Percentiles rank a stretch among this genome's conserved stretches.
Evolutionary conservation across 2,113 vertebrate genomes (phyloP).

Genomic region (Protobothrops flavoviridis): DNA sequence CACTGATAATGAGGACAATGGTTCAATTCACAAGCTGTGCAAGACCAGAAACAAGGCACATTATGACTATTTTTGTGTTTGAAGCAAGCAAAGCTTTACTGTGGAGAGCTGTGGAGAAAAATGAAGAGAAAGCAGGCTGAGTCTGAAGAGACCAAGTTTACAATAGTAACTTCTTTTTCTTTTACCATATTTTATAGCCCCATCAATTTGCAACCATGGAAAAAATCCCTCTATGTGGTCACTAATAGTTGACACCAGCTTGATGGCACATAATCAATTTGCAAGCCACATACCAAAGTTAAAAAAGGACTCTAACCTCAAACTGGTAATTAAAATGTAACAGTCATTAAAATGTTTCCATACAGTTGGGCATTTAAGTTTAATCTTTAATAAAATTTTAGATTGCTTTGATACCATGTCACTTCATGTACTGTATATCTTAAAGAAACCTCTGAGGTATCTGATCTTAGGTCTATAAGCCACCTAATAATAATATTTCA

Average conservation of each 20-base stretch:
- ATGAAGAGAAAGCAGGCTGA: background rate
- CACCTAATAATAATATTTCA: background rate
- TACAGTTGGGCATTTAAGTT: background rate
- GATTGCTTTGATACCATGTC: background rate
- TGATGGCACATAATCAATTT: background rate
- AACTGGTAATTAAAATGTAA: background rate
- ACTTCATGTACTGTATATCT: background rate
- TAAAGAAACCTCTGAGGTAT: background rate
- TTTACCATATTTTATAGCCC: background rate
- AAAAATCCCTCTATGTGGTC: background rate
- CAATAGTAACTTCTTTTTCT: background rate
- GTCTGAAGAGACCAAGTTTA: background rate
- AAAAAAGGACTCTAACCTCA: background rate
- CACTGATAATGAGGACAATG: background rate
- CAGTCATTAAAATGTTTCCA: background rate
- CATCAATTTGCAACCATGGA: background rate
- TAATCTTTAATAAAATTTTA: background rate
- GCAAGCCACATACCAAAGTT: background rate
- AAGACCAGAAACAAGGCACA: background rate
- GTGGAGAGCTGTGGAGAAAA: background rate
- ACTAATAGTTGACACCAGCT: background rate
- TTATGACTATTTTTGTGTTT: background rate
- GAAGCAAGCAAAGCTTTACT: background rate
- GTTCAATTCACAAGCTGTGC: background rate
- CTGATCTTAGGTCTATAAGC: background rate